Conservation (phyloP, 2,888 invertebrate species). For the Glaucopsyche alexis region DNA sequence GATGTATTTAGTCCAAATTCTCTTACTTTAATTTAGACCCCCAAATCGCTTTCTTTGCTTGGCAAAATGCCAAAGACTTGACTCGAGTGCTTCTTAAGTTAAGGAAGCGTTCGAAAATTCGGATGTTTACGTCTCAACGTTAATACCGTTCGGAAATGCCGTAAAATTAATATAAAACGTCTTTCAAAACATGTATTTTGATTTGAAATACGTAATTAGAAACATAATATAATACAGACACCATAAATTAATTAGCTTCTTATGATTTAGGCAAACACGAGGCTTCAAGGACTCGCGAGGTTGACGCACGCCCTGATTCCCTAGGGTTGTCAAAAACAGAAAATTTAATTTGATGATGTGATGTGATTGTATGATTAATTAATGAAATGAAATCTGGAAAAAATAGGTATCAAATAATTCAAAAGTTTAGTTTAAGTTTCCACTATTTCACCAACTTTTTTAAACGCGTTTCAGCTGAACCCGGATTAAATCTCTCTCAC, state of each 20-base stretch:
- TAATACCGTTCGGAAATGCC: background rate
- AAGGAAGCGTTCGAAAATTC: background rate
- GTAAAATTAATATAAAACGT: background rate
- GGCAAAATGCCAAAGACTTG: too few relatives aligned
- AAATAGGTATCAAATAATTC: too few relatives aligned
- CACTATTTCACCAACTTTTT: too few relatives aligned
- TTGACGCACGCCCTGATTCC: background rate
- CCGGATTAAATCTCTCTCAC: too few relatives aligned
- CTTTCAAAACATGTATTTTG: background rate
- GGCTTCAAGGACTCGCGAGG: background rate
- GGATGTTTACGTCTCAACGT: background rate
- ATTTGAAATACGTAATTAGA: background rate
- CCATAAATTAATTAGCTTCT: constrained; percentile 10
- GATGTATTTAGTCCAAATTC: too few relatives aligned
- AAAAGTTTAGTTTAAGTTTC: too few relatives aligned
- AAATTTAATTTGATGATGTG: background rate
- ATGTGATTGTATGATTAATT: too few relatives aligned
- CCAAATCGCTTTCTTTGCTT: too few relatives aligned
- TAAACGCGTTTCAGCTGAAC: too few relatives aligned
- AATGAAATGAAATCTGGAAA: too few relatives aligned
- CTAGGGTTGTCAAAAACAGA: background rate
- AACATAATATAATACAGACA: background rate
- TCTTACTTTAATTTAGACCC: too few relatives aligned
- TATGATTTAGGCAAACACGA: background rate
- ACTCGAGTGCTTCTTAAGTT: too few relatives aligned